Evolutionary conservation across 2,113 vertebrate species (phyloP).

Genomic region (Phylloscopus trochilus): DNA sequence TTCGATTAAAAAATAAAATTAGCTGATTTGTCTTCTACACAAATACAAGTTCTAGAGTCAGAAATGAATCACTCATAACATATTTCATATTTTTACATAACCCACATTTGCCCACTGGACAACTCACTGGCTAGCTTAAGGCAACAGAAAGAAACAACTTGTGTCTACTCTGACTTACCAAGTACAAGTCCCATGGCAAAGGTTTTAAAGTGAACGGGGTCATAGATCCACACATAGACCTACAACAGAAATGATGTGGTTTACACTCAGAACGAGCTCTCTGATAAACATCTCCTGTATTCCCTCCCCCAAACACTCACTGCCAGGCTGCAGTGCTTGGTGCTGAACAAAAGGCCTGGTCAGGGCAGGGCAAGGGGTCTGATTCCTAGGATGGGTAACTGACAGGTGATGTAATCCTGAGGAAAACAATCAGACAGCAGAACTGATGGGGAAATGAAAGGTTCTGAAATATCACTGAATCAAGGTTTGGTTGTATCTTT

Average conservation of each 20-base stretch:
- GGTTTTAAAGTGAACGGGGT: conserved; percentile 97
- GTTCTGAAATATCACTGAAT: background rate
- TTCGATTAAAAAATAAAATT: background rate
- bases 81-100: background rate
- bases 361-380: background rate
- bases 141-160: background rate
- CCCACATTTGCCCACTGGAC: background rate
- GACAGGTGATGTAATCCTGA: background rate
- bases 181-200: conserved; percentile 98
- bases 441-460: background rate
- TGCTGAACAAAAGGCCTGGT: background rate
- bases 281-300: background rate
- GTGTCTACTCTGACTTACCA: conserved; percentile 77
- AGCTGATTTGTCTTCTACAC: background rate
- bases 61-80: background rate
- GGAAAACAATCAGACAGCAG: background rate
- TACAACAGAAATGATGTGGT: conserved; percentile 64
- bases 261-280: background rate
- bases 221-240: conserved; percentile 99
- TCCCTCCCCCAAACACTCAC: background rate
- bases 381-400: background rate
- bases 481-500: background rate
- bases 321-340: background rate
- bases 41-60: background rate
- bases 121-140: background rate